phyloP scores from a whole-genome alignment of 2,797 vertebrate species.

The Calcarius lapponicus region DNA sequence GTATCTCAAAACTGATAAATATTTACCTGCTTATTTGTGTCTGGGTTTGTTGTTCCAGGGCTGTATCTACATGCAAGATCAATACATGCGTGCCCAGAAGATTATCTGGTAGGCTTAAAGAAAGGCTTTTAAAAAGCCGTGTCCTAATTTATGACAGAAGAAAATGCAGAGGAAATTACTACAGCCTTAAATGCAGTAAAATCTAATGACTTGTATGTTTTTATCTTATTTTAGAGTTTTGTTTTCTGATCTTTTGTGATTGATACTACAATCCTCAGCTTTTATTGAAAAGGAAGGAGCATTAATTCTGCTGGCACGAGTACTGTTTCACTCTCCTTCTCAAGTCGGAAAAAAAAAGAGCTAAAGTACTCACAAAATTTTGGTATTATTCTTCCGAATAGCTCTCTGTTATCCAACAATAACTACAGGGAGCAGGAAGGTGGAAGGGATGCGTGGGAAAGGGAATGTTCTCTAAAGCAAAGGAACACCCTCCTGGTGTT shows the following conservation, averaged over 20 bases:
- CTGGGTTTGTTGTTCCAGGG: neutral
- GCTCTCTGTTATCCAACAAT: neutral
- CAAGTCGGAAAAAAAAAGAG: neutral
- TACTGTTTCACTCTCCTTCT: neutral
- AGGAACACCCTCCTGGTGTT: neutral
- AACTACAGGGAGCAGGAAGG: neutral
- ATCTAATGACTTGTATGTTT: neutral
- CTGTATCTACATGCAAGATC: neutral
- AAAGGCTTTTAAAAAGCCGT: neutral
- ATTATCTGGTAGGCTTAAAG: neutral
- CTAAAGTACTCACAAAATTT: neutral
- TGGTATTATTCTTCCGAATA: neutral
- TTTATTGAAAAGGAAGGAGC: neutral
- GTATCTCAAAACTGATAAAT: neutral
- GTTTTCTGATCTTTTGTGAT: neutral
- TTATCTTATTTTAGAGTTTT: neutral
- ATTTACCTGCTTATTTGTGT: neutral
- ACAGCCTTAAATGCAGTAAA: neutral
- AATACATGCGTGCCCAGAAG: neutral
- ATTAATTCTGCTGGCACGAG: neutral
- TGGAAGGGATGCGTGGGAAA: neutral
- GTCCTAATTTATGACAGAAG: neutral
- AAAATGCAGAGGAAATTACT: neutral
- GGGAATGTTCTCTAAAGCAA: accelerated
- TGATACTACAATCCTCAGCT: neutral